Base-by-base conservation (phyloP, 2,797 vertebrate genomes). In the Peromyscus attwateri region DNA sequence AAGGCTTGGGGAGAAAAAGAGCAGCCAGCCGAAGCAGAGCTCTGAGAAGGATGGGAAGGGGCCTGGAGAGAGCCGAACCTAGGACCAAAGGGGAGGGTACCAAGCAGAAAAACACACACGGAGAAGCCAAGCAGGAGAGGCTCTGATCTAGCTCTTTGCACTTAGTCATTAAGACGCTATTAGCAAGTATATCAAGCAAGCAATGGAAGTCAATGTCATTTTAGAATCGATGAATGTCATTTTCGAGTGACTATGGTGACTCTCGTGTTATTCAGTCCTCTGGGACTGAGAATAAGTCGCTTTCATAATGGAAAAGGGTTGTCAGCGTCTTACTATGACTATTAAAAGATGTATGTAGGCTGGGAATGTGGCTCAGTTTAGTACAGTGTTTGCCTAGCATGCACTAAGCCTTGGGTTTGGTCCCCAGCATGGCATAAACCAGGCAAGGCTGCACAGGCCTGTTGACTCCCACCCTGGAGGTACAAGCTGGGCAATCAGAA, bases 161-260 rank as follows among this genome's bases (percentile, higher is more conserved):
- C 70, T 91, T 84, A 80, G 43, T 52, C 60, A 31, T 83, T 87
- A 81, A 70, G 68, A 91, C 87, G 87, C 92, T 75, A 25, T 90
- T 70, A 94, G 64, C 71, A 76, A 62, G 5, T 52, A 84, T 89
- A 76, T 66, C 0, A 8, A 91, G 57, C 0, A 8, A 91, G 57
- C n/a, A 88, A 31, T 87, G 34, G 43, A 91, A 76, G 70, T 62
- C 64, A 37, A 46, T 73, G 84, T 87, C 77, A 49, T 68, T 92
- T 95, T 57, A 29, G 81, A 60, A 12, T 60, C 91, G 55, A 43
- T 76, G 83, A 62, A 43, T 76, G 87, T 79, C 75, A 79, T 68
- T 62, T 93, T 79, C 17, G 85, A 40, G 75, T 23, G 29, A 70
- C 19, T 34, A 60, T 31, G 37, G 34, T 79, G 62, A 64, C 49